Evolutionary conservation across 2,113 vertebrate genomes (phyloP).

Genomic region (Trochalopteron elliotii): DNA sequence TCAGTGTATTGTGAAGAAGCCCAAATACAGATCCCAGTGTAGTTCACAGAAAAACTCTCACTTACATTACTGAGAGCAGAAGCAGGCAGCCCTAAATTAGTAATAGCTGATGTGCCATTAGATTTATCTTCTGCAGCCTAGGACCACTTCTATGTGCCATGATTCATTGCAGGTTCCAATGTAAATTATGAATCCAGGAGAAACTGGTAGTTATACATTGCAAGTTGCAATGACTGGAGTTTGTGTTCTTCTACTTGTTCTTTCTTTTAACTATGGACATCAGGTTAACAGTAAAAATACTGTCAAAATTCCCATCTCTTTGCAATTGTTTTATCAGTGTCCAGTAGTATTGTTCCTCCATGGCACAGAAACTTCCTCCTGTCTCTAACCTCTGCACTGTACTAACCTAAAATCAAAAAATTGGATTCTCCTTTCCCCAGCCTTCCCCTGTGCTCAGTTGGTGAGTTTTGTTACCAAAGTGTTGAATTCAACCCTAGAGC

Average conservation of each 20-base stretch:
- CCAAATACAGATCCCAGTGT: neutral
- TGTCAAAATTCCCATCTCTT: neutral
- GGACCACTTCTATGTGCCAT: neutral
- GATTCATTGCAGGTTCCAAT: slow-evolving; percentile 28
- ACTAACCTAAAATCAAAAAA: neutral
- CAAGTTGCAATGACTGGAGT: neutral
- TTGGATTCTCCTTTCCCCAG: neutral
- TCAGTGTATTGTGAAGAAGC: neutral
- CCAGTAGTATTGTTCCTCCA: neutral
- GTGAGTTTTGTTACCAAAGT: neutral
- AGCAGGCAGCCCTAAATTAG: slow-evolving; percentile 42
- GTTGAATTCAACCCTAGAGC: neutral
- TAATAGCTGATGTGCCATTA: slow-evolving; percentile 48
- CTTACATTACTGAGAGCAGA: neutral
- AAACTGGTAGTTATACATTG: neutral
- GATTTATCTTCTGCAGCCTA: slow-evolving; percentile 55
- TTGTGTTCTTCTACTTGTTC: neutral
- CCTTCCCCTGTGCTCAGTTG: neutral
- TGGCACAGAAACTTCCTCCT: neutral
- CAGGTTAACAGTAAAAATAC: neutral
- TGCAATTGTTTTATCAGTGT: neutral
- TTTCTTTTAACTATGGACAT: neutral
- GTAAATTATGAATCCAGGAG: slow-evolving; percentile 53
- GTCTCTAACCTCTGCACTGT: neutral
- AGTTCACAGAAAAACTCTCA: neutral